Base-by-base conservation (phyloP, 2,113 vertebrate genomes). In the Collichthys lucidus region DNA sequence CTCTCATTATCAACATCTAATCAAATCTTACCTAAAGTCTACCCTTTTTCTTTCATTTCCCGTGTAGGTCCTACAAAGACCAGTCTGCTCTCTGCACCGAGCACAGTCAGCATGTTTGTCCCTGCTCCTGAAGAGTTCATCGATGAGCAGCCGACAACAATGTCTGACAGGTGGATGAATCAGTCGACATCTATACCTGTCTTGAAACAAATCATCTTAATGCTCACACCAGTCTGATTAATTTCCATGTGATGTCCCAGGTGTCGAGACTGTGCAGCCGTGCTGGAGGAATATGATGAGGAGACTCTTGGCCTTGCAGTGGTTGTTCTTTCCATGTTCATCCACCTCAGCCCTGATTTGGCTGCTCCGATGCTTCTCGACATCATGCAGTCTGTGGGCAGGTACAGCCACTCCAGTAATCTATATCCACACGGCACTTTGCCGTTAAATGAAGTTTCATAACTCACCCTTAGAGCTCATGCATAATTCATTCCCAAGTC, bases 311-410 rank as follows among this genome's bases (percentile, higher is more conserved):
- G 97, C 53, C 93, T 99, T 9, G 97, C 98, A 1, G 97, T 99
- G 15, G 97, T 98, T 70, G 97, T 98, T 42, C 96, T 99, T 3
- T 98, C 98, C 76, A 99, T 98, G 35, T 99, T 99, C 91, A 98
- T 97, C 88, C 98, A 99, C 88, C 93, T 99, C 70, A 99, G 98
- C 89, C 98, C 98, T 0, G 98, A 99, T 87, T 87, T 98, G 93
- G 98, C 98, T 4, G 98, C 98, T 64, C 98, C 98, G 0, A 95
- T 99, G 82, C 93, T 99, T 19, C 89, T 99, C 55, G 98, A 99
- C 91, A 99, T 99, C 89, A 97, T 99, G 97, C 98, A 99, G 90
- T 99, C 98, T 79, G 98, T 99, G 91, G 98, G 98, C 92, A 97
- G 98, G 98, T 99, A 96, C 78, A 61, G 61, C 35, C 35, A 26